phyloP scores from a whole-genome alignment of 2,888 invertebrate species.

The Lasioglossum zephyrum region DNA sequence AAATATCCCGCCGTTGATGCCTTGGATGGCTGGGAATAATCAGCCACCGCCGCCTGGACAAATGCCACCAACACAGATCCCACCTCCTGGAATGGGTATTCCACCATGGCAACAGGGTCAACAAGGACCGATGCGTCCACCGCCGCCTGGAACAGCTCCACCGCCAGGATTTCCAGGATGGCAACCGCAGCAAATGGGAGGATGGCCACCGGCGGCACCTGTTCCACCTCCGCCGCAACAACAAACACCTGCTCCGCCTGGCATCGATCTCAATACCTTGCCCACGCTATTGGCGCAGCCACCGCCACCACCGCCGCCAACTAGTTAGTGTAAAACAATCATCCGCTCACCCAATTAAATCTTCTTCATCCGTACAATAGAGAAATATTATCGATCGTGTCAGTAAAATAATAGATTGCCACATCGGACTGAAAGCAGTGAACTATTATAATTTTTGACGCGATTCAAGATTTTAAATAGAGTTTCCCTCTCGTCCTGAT shows the following conservation, averaged over 20 bases:
- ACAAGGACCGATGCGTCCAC: slow-evolving; percentile 80
- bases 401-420: slow-evolving; percentile 44
- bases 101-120: slow-evolving; percentile 82
- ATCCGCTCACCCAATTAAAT: slow-evolving; percentile 39
- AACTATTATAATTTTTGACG: slow-evolving; percentile 26
- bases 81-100: slow-evolving; percentile 83
- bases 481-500: background rate
- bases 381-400: slow-evolving; percentile 43
- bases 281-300: slow-evolving; percentile 88
- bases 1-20: slow-evolving; percentile 85
- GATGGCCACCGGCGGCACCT: slow-evolving; percentile 82
- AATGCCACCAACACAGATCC: slow-evolving; percentile 78
- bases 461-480: slow-evolving; percentile 36
- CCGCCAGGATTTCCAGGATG: slow-evolving; percentile 80
- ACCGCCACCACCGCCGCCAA: slow-evolving; percentile 88
- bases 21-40: slow-evolving; percentile 86
- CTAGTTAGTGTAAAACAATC: slow-evolving; percentile 78
- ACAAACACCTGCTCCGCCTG: slow-evolving; percentile 84
- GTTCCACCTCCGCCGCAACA: slow-evolving; percentile 86
- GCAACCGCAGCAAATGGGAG: slow-evolving; percentile 79
- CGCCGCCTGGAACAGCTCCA: slow-evolving; percentile 82
- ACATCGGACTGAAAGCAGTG: slow-evolving; percentile 27
- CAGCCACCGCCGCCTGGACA: slow-evolving; percentile 83
- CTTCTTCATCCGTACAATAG: slow-evolving; percentile 55
- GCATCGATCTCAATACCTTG: slow-evolving; percentile 86